Evolutionary conservation across 2,113 vertebrate species (phyloP).

Genomic region (Lampris megalopsis): DNA sequence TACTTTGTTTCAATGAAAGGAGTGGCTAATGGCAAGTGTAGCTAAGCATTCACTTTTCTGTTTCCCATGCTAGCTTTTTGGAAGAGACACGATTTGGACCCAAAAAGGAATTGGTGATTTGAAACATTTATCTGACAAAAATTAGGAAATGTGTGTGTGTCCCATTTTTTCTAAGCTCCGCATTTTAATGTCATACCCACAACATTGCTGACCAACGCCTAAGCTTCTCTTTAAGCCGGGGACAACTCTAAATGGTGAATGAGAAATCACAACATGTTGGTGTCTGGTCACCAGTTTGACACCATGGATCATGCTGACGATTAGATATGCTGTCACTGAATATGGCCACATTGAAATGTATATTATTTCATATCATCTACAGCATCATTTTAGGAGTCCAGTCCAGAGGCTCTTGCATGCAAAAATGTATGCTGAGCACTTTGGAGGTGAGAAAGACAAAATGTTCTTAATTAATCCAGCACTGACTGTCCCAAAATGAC

Average conservation of each 20-base stretch:
- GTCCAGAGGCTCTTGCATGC: background rate
- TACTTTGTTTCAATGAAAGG: no score
- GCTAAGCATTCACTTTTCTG: no score
- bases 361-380: background rate
- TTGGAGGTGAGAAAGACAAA: no score
- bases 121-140: no score
- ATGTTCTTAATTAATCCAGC: slow-evolving; percentile 2
- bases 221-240: background rate
- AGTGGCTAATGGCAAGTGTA: no score
- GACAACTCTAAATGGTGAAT: background rate
- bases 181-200: no score
- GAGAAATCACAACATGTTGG: background rate
- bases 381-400: background rate
- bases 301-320: slow-evolving; percentile 13
- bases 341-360: background rate
- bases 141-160: no score
- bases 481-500: background rate
- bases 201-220: background rate
- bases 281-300: slow-evolving; percentile 1
- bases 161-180: no score
- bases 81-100: no score
- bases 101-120: no score
- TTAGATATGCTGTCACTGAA: background rate
- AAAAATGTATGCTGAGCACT: background rate
- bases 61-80: no score